Base-by-base conservation (phyloP, 2,797 vertebrate species). In the Nothura maculosa region DNA sequence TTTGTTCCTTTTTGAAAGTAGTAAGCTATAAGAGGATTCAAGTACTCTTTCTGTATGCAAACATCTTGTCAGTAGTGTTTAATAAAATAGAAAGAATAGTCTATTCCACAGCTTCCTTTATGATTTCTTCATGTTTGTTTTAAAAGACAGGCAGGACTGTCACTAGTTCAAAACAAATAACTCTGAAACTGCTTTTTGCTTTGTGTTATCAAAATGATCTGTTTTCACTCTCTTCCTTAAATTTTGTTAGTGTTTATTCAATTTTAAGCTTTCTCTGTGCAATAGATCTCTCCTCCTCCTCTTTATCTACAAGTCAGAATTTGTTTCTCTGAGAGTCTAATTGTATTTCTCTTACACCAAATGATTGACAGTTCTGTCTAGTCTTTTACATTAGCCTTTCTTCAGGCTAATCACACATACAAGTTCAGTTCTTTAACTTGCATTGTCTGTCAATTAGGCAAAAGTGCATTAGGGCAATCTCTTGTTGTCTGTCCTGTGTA, bases 1-100 rank as follows among this genome's bases (percentile, higher is more conserved):
- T 74, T 93, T 94, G 45, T 89, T 93, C 63, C 42, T 8, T 8
- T 62, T 88, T 74, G 40, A 81, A 94, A 87, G 75, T 25, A 81
- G 67, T 43, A 86, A 80, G 55, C 17, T 57, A 1, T 45, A 83
- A 93, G 64, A 86, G 83, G 81, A 92, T 84, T 81, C 43, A 27
- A 8, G 32, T 87, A 9, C 25, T 85, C n/a, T 81, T 52, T 94
- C 63, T 57, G 20, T 63, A 63, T 54, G 77, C 76, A 81, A 81
- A 48, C 19, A 77, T 84, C 32, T 95, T 67, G 55, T 72, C 72
- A 81, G 63, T 66, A 87, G 60, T 40, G 28, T 13, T 73, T 77
- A 77, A 81, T 54, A 82, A 85, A 89, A 61, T n/a, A 77, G 66
- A 70, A 77, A 73, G n/a, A 70, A 58, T 75, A 74, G 12, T 75